Conservation (phyloP, 2,888 invertebrate genomes). For the Salpingus planirostris region DNA sequence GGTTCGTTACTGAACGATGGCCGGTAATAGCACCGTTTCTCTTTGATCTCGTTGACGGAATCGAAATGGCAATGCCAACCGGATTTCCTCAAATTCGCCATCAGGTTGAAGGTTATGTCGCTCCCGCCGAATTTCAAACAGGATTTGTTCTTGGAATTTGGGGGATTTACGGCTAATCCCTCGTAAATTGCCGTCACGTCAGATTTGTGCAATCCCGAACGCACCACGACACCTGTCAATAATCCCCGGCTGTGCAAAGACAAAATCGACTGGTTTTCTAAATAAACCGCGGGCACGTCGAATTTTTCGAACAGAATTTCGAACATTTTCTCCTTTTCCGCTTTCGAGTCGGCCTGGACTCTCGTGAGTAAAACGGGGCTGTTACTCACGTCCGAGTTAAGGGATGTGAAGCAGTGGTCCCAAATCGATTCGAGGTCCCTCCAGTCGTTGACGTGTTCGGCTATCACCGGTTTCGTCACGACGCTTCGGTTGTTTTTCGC, state of each 20-base stretch:
- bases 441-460: conserved; percentile 14
- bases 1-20: too few species aligned
- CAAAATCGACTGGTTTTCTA: conserved; percentile 15
- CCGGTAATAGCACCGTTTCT: conserved; percentile 15
- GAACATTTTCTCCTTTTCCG: conserved; percentile 16
- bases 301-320: conserved; percentile 18
- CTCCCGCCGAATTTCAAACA: too few species aligned
- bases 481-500: too few species aligned
- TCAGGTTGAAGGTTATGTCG: too few species aligned
- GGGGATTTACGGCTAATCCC: too few species aligned
- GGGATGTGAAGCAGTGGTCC: neutral
- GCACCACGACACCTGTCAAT: conserved; percentile 15
- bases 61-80: conserved; percentile 4
- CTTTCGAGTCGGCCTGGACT: conserved; percentile 11
- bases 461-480: too few species aligned
- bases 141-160: too few species aligned
- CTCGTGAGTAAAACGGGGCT: conserved; percentile 13
- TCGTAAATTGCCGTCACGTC: conserved; percentile 16
- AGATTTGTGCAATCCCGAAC: conserved; percentile 16
- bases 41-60: conserved; percentile 15
- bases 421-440: conserved; percentile 10
- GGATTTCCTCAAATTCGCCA: too few species aligned
- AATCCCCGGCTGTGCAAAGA: conserved; percentile 13
- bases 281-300: conserved; percentile 11
- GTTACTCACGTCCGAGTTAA: conserved; percentile 8